Evolutionary conservation across 2,888 invertebrate species (phyloP).

Genomic region (Erebia aethiops): DNA sequence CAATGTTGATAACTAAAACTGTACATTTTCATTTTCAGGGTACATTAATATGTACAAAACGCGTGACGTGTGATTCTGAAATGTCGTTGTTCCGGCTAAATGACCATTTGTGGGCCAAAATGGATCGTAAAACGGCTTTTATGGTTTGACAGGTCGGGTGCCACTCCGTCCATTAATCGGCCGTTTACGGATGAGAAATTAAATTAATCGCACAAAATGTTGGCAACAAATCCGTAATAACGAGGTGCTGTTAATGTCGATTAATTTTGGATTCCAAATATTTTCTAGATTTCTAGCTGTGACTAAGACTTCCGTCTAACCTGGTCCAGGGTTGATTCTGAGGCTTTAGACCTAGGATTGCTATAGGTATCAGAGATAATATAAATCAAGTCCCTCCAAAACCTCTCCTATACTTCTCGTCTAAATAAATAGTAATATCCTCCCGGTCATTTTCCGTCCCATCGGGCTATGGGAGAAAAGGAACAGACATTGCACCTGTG

Average conservation of each 20-base stretch:
- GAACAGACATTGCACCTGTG: no score
- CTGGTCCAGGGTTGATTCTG: no score
- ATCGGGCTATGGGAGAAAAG: no score
- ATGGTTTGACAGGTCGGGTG: slow-evolving; percentile 66
- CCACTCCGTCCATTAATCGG: slow-evolving; percentile 62
- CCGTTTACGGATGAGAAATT: slow-evolving; percentile 63
- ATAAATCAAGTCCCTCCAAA: no score
- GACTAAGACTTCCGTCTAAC: not conserved
- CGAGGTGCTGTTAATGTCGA: slow-evolving; percentile 27
- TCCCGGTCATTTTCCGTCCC: no score
- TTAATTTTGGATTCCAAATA: slow-evolving; percentile 31
- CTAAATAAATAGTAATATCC: no score
- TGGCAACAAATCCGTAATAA: slow-evolving; percentile 39
- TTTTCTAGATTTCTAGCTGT: not conserved
- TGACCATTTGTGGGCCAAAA: slow-evolving; percentile 67
- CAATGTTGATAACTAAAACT: no score
- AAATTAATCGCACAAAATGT: slow-evolving; percentile 59
- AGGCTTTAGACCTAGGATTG: no score
- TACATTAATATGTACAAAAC: slow-evolving; percentile 18
- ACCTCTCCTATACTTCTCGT: no score
- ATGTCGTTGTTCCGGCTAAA: slow-evolving; percentile 62
- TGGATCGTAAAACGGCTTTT: slow-evolving; percentile 73
- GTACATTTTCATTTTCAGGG: no score
- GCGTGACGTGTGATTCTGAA: slow-evolving; percentile 50
- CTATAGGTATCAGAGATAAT: no score